Evolutionary conservation across 2,113 vertebrate genomes (phyloP).

Genomic region (Eublepharis macularius): DNA sequence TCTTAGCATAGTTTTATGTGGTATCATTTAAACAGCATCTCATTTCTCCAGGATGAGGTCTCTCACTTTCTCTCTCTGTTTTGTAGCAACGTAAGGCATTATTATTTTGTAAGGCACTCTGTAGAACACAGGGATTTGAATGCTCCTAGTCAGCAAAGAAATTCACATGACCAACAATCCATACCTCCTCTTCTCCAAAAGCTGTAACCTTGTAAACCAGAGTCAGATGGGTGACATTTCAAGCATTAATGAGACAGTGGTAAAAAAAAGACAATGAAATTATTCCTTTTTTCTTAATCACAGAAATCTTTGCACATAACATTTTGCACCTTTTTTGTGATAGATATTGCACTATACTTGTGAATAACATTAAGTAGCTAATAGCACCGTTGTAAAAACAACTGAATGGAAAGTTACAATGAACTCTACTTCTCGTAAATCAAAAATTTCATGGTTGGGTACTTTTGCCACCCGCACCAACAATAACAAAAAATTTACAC

Average conservation of each 20-base stretch:
- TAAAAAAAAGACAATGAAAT: slow-evolving; percentile 35
- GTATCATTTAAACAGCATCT: slow-evolving; percentile 20
- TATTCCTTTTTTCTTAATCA: slow-evolving; percentile 24
- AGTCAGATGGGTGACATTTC: slow-evolving; percentile 10
- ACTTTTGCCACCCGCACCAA: background rate
- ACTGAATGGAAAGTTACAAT: slow-evolving; percentile 40
- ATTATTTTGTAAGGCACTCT: background rate
- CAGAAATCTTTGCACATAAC: slow-evolving; percentile 18
- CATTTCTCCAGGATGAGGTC: slow-evolving; percentile 23
- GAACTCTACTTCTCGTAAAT: slow-evolving; percentile 26
- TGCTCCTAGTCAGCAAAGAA: background rate
- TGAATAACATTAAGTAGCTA: slow-evolving; percentile 50
- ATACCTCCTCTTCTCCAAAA: background rate
- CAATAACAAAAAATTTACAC: slow-evolving; percentile 27
- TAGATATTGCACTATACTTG: slow-evolving; percentile 70
- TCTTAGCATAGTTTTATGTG: background rate
- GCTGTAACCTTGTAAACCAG: slow-evolving; percentile 20
- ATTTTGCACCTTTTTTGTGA: slow-evolving; percentile 31
- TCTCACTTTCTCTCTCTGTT: background rate
- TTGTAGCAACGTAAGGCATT: background rate
- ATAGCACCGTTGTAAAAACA: slow-evolving; percentile 66
- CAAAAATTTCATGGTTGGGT: slow-evolving; percentile 25
- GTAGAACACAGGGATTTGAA: background rate
- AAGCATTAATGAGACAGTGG: slow-evolving; percentile 57
- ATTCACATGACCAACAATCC: background rate